Base-by-base conservation (phyloP, 2,797 vertebrate species). In the Delichon dasypus region DNA sequence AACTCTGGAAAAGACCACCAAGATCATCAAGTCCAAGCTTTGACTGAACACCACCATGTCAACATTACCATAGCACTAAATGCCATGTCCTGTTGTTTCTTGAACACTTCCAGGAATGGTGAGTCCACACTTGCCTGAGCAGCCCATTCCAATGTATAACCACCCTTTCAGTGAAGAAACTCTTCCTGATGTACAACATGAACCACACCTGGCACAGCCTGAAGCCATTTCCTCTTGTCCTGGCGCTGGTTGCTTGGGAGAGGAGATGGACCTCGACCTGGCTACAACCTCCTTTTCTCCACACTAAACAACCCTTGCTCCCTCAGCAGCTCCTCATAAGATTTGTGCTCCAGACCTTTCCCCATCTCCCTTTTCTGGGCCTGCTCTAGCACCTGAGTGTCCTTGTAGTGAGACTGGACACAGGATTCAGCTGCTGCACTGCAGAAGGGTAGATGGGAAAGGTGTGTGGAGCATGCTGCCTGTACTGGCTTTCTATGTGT, bases 391-490 rank as follows among this genome's bases (percentile, higher is more conserved):
- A 30, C 25, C 34, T 60, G 61, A 60, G 5, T 47, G n/a, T 60
- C 29, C 34, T 21, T 47, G 21, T 16, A 21, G 10, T 3, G 29
- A 23, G 30, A 22, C 38, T n/a, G 53, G 29, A 15, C 67, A 38
- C 9, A 18, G 12, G 12, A 36, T 47, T 74, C 7, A 40, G 58
- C 7, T 27, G 36, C 66, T 34, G 84, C 36, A 2, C 1, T 23
- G 5, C 0, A 8, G 47, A 58, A n/a, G 34, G 13, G 13, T 32
- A 4, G 25, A 4, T 26, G 8, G 17, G 25, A 51, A 38, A 16
- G 45, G 10, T 11, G 48, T 1, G 1, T 2, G 36, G 77, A 11
- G 16, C 1, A 0, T 8, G 16, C 18, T 78, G 30, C 47, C 44
- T 32, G 16, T 5, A 2, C 16, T 29, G 36, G 16, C 15, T 58